These are phyloP conservation scores for Dendrocopos noguchii DNA, from an alignment of 2,113 vertebrate genomes.

Conservation along the genomic window DNA sequence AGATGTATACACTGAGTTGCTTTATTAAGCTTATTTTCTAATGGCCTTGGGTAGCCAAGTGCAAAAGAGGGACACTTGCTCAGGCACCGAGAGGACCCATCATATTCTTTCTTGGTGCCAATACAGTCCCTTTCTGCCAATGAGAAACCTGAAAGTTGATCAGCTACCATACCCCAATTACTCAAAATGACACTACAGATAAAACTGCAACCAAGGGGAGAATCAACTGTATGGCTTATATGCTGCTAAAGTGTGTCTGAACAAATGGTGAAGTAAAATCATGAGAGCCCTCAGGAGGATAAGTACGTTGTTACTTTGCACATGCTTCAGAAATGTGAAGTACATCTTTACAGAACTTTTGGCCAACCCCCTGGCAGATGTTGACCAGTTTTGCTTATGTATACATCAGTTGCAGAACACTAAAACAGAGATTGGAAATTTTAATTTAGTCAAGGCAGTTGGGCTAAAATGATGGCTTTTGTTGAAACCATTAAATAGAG, in stretches of 20 bases:
- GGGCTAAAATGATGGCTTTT: slow-evolving; percentile 89
- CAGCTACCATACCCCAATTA: slow-evolving; percentile 90
- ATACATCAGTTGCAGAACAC: slow-evolving; percentile 87
- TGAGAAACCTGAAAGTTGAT: slow-evolving; percentile 91
- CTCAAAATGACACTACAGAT: slow-evolving; percentile 91
- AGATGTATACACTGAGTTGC: slow-evolving; percentile 74
- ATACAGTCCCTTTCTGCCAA: slow-evolving; percentile 85
- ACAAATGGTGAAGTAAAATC: slow-evolving; percentile 92
- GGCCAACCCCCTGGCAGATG: slow-evolving; percentile 87
- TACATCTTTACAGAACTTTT: slow-evolving; percentile 85
- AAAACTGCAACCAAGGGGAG: slow-evolving; percentile 95
- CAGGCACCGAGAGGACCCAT: slow-evolving; percentile 83
- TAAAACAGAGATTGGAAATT: slow-evolving; percentile 88
- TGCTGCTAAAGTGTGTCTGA: slow-evolving; percentile 88
- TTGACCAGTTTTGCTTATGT: slow-evolving; percentile 85
- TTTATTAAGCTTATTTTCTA: slow-evolving; percentile 86
- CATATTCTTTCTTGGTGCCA: slow-evolving; percentile 86
- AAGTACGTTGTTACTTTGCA: slow-evolving; percentile 84
- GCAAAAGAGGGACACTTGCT: slow-evolving; percentile 84
- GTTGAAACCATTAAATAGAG: slow-evolving; percentile 85
- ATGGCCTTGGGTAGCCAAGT: slow-evolving; percentile 87
- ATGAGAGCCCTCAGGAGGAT: slow-evolving; percentile 84
- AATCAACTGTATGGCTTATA: slow-evolving; percentile 89
- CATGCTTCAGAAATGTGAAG: slow-evolving; percentile 86
- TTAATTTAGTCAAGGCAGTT: slow-evolving; percentile 89